These are phyloP conservation scores for Neodontobutis hainanensis DNA, from an alignment of 2,113 vertebrate genomes.

Conservation along the genomic window DNA sequence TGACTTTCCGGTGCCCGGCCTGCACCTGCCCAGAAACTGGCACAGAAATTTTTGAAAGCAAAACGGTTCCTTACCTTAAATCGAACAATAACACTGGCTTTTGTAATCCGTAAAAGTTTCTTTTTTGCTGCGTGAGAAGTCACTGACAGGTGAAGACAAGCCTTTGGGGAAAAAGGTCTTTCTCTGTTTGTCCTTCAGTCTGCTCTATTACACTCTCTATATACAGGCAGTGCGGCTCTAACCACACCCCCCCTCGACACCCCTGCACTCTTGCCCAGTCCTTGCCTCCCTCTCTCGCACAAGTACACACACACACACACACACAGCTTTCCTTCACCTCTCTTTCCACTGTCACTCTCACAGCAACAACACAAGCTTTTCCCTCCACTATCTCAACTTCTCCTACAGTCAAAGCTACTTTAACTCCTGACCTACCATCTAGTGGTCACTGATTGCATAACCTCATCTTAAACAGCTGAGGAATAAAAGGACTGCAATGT, in stretches of 20 bases:
- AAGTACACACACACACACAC: neutral
- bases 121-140: constrained; percentile 28
- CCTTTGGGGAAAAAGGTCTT: constrained; percentile 35
- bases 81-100: constrained; percentile 27
- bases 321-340: neutral
- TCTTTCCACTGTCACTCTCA: constrained; percentile 24
- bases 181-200: constrained; percentile 32
- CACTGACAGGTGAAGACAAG: constrained; percentile 40
- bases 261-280: constrained; percentile 25
- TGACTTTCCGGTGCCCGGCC: constrained; percentile 9
- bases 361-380: neutral
- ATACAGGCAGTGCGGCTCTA: constrained; percentile 59
- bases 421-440: constrained; percentile 47
- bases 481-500: neutral
- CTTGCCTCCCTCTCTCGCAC: constrained; percentile 21
- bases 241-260: constrained; percentile 58
- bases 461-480: constrained; percentile 3
- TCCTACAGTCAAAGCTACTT: neutral
- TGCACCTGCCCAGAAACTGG: constrained; percentile 62
- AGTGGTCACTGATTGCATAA: constrained; percentile 45
- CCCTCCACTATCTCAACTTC: constrained; percentile 15
- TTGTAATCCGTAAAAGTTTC: constrained; percentile 50
- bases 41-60: neutral
- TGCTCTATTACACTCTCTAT: constrained; percentile 63
- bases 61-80: constrained; percentile 46